Evolutionary conservation across 2,113 vertebrate species (phyloP).

Genomic region (Atractosteus spatula): DNA sequence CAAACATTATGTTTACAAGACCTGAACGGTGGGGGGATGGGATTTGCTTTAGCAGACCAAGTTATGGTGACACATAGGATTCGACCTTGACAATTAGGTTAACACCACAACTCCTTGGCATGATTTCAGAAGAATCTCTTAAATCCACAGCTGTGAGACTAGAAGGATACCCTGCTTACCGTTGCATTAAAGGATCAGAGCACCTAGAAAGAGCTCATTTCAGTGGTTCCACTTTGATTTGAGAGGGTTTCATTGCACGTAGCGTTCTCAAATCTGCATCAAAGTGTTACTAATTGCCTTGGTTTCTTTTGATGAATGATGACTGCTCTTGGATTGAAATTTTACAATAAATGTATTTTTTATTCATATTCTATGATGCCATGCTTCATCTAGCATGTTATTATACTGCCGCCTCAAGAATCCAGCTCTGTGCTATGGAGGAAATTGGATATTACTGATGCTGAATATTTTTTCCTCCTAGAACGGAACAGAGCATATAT

Average conservation of each 20-base stretch:
- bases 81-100: too few relatives aligned
- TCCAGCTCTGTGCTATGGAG: slow-evolving; percentile 59
- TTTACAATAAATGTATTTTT: slow-evolving; percentile 65
- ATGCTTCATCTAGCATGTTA: slow-evolving; percentile 69
- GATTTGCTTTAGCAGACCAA: too few relatives aligned
- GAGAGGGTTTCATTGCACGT: slow-evolving; percentile 44
- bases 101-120: too few relatives aligned
- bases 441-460: slow-evolving; percentile 75
- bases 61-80: too few relatives aligned
- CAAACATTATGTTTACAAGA: too few relatives aligned
- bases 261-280: slow-evolving; percentile 62
- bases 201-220: slow-evolving; percentile 52
- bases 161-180: slow-evolving; percentile 25
- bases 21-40: too few relatives aligned
- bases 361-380: slow-evolving; percentile 68
- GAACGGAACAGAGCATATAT: slow-evolving; percentile 62
- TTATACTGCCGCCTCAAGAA: slow-evolving; percentile 62
- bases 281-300: slow-evolving; percentile 70
- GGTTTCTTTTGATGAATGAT: slow-evolving; percentile 69
- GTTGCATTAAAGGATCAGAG: slow-evolving; percentile 28
- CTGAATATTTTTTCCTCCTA: slow-evolving; percentile 54
- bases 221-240: slow-evolving; percentile 37
- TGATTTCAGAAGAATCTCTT: background rate
- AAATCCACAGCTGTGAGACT: slow-evolving; percentile 22
- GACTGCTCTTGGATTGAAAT: slow-evolving; percentile 66